A percentile compares a stretch with the other conserved stretches of the same genome.
phyloP scores from a whole-genome alignment of 92 coral and sea anemone species.

The Micromussa lordhowensis region DNA sequence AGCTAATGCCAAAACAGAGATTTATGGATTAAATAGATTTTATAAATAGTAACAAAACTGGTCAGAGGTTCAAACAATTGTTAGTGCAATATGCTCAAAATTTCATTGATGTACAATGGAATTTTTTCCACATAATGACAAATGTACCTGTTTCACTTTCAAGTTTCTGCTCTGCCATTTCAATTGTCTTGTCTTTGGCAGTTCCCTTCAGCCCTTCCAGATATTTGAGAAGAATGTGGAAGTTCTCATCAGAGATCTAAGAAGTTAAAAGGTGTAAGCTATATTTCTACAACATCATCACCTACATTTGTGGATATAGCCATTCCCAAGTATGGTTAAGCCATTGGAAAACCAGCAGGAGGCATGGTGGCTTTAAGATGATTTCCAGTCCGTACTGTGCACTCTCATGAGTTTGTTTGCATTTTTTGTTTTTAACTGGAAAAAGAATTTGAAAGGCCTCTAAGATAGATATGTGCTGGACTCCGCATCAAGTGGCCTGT shows the following conservation, averaged over 20 bases:
- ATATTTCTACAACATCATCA: too few relatives aligned
- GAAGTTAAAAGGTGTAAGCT: background rate
- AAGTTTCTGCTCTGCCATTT: conserved; percentile 51
- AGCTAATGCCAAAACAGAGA: background rate
- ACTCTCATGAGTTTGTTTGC: too few relatives aligned
- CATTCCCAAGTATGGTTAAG: background rate
- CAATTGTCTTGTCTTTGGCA: conserved; percentile 60
- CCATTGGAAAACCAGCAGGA: background rate
- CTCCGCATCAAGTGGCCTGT: too few relatives aligned
- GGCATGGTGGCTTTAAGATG: too few relatives aligned
- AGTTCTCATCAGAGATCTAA: conserved; percentile 63
- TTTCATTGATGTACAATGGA: background rate
- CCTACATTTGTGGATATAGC: background rate
- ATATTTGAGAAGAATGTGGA: conserved; percentile 57
- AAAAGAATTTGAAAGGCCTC: too few relatives aligned
- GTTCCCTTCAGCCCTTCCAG: conserved; percentile 64
- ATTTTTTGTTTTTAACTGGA: too few relatives aligned
- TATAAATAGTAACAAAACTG: too few relatives aligned
- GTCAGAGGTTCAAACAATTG: too few relatives aligned
- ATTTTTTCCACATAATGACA: background rate
- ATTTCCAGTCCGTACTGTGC: too few relatives aligned
- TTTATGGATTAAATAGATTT: background rate
- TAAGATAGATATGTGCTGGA: too few relatives aligned
- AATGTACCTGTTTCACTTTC: conserved; percentile 45
- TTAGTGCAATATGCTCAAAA: background rate